These are phyloP conservation scores for Tinea trinotella DNA, from an alignment of 2,888 invertebrate species.

Conservation along the genomic window DNA sequence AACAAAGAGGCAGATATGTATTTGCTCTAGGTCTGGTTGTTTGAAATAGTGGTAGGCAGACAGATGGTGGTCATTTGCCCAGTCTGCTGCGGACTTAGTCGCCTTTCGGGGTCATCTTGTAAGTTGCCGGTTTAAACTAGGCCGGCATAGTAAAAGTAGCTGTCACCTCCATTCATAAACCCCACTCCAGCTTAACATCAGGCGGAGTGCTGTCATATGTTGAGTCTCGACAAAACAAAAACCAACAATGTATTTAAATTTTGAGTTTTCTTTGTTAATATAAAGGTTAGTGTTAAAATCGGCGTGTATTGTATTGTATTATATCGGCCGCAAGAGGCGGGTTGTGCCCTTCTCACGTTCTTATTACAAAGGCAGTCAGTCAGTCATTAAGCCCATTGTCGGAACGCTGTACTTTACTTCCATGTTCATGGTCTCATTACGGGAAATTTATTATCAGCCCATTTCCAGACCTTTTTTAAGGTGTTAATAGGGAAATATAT, in stretches of 20 bases:
- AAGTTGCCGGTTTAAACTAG: too few species aligned
- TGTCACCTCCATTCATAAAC: too few species aligned
- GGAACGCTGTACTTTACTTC: slow-evolving; percentile 33
- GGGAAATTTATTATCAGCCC: slow-evolving; percentile 37
- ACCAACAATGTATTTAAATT: neutral
- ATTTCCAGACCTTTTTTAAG: slow-evolving; percentile 28
- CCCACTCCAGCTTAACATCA: too few species aligned
- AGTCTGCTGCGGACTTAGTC: too few species aligned
- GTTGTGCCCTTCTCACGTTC: slow-evolving; percentile 9
- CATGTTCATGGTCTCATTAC: slow-evolving; percentile 32
- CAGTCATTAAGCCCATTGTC: slow-evolving; percentile 36
- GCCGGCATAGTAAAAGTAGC: too few species aligned
- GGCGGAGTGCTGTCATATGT: too few species aligned
- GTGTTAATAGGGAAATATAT: slow-evolving; percentile 19
- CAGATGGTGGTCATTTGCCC: too few species aligned
- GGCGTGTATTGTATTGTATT: slow-evolving; percentile 17
- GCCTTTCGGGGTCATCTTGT: too few species aligned
- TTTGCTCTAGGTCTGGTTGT: too few species aligned
- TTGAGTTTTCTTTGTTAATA: neutral
- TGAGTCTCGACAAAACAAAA: too few species aligned
- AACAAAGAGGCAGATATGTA: too few species aligned
- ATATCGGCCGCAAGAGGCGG: slow-evolving; percentile 11
- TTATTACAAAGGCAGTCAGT: slow-evolving; percentile 28
- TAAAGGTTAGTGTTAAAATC: slow-evolving; percentile 5
- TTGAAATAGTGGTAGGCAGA: too few species aligned